Evolutionary conservation across 2,797 vertebrate species (phyloP), one percentile per base, ranked within the genome.

Genomic region (Scolopax bukidnonensis): DNA sequence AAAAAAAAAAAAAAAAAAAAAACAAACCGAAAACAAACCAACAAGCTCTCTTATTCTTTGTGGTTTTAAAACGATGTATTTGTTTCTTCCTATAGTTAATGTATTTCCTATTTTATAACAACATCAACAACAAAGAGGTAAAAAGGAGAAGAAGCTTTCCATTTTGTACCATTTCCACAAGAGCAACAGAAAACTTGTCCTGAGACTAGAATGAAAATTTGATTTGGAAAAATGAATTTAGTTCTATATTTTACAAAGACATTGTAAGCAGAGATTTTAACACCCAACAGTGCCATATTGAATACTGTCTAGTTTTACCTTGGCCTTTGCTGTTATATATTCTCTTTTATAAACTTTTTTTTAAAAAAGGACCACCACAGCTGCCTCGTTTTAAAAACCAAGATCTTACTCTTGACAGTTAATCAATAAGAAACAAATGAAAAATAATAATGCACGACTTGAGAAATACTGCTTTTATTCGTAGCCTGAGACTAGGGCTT

Each of bases 391-490:
- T 96, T 92, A 93, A 97, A 95, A 97, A 59, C 67, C 76, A 73
- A 88, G 92, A 95, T 95, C 95, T 97, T 92, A 91, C 90, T 79
- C 33, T 59, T 97, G 97, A 94, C 97, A 98, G 97, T 48, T 97
- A 97, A 97, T 98, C 98, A 94, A 97, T 98, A 94, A 92, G 67
- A 61, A 96, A 75, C 96, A 97, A 98, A 97, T 16, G 93, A 97
- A 97, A 97, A 97, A 96, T 97, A 98, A 98, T 97, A 98, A 97
- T 6, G 2, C 93, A 91, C 43, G 81, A 93, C 94, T 96, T 87
- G 93, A 97, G 95, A 96, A 97, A 96, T 97, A 96, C 78, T 92
- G 84, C 78, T 97, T 97, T 97, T 89, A 96, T 97, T 94, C 5
- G 5, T 90, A 92, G 96, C 95, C 93, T 54, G 82, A 92, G 97